Base-by-base conservation (phyloP, 2,888 invertebrate species). In the Chydorus sphaericus region DNA sequence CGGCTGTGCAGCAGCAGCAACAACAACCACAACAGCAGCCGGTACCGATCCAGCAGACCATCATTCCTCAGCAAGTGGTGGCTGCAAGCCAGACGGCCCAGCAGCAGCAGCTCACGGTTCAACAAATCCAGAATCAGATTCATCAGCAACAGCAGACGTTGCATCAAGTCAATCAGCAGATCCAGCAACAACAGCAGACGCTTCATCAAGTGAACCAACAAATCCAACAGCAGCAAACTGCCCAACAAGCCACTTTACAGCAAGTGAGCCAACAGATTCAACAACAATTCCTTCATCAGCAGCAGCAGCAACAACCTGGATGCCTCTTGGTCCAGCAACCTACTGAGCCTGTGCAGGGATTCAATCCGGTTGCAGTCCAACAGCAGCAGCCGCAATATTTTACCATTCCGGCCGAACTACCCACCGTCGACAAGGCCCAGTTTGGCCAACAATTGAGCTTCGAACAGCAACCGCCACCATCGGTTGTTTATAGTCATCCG, bases 211-310 rank as follows among this genome's bases (percentile, higher is more conserved):
- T 33, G 18, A 31, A 52, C 63, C 77, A 77, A 61, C 78, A 77
- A 62, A 75, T 75, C 63, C 69, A 75, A 44, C 66, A 75, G 30
- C 72, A 77, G 1, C 73, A 74, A 55, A 75, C 74, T 60, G 73
- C 73, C 59, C 74, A 73, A 58, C 66, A 75, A 6, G 73, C 75
- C 66, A 76, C 74, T 0, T 74, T 76, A 57, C 77, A 76, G 16
- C 73, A 74, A 39, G 8, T 10, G 7, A 16, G 20, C 63, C 77
- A 77, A 62, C 78, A 77, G 62, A 75, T 75, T 28, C 44, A 44
- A 14, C 44, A 44, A 44, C 44, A 44, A 14, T 10, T 33, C 23
- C 20, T 44, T n/a, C 18, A 16, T 23, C 44, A 44, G 14, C 44
- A 44, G 4, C 44, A 44, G 28, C 44, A 44, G 11, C 20, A 44